phyloP scores from a whole-genome alignment of 35 echinoderm and acorn worm genomes.

The Holothuria glaberrima region DNA sequence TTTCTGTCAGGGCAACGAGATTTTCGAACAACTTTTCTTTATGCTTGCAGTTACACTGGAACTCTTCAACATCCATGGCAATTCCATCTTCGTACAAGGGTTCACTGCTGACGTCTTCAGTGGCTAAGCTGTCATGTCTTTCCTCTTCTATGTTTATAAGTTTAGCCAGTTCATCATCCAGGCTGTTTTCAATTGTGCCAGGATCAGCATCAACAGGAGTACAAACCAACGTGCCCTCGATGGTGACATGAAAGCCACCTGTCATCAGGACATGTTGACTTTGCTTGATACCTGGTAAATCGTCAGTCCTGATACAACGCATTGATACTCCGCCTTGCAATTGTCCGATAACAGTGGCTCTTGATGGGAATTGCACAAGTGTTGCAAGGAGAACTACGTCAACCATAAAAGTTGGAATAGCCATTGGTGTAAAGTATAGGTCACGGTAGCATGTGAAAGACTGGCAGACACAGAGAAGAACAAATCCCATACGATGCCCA shows the following conservation, averaged over 20 bases:
- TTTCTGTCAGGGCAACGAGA: conserved; percentile 23
- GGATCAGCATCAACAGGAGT: neutral
- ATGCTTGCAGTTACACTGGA: conserved; percentile 1
- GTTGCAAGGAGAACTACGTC: neutral
- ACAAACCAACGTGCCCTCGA: conserved; percentile 6
- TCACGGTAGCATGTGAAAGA: too few relatives aligned
- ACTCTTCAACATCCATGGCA: too few relatives aligned
- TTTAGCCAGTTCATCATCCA: neutral
- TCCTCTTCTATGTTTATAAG: neutral
- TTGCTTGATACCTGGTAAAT: neutral
- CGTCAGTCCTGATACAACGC: conserved; percentile 12
- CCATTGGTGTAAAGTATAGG: too few relatives aligned
- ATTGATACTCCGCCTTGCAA: conserved; percentile 6
- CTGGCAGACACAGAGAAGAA: too few relatives aligned
- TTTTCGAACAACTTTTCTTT: conserved; percentile 27
- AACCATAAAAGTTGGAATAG: too few relatives aligned
- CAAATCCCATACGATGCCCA: too few relatives aligned
- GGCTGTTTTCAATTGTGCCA: neutral
- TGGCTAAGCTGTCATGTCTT: too few relatives aligned
- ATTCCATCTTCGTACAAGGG: too few relatives aligned
- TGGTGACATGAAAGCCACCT: conserved; percentile 7
- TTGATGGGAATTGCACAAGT: neutral
- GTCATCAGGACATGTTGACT: neutral
- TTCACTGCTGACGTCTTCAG: too few relatives aligned
- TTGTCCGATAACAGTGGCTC: too few relatives aligned